Evolutionary conservation across 1,140 invertebrate species (phyloP).

Genomic region (Plectrocnemia conspersa): DNA sequence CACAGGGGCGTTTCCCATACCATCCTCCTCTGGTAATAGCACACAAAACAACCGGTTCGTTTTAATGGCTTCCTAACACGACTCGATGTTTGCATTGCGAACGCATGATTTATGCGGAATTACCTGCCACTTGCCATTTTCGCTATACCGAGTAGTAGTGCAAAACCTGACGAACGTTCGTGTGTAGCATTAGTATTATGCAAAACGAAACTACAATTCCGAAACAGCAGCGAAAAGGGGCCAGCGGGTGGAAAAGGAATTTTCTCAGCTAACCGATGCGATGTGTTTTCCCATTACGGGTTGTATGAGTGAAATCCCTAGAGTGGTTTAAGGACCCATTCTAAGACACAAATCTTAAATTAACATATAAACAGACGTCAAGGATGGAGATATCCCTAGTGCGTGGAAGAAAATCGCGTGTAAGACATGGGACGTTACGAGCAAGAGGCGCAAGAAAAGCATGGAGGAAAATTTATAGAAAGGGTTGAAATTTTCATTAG

Average conservation of each 20-base stretch:
- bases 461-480: too few relatives aligned
- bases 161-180: too few relatives aligned
- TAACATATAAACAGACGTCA: slow-evolving; percentile 26
- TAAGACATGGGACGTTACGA: too few relatives aligned
- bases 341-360: slow-evolving; percentile 8
- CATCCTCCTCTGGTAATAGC: too few relatives aligned
- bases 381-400: too few relatives aligned
- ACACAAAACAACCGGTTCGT: slow-evolving; percentile 26
- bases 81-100: slow-evolving; percentile 32
- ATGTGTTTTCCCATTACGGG: slow-evolving; percentile 1
- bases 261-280: not conserved
- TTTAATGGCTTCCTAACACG: slow-evolving; percentile 34
- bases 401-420: too few relatives aligned
- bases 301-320: not conserved
- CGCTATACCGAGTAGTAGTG: too few relatives aligned
- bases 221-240: not conserved
- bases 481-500: too few relatives aligned
- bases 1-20: too few relatives aligned
- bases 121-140: slow-evolving; percentile 24
- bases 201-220: not conserved
- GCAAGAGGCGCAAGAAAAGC: too few relatives aligned
- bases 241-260: not conserved
- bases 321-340: not conserved
- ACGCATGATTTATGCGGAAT: slow-evolving; percentile 34
- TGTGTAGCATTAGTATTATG: not conserved